A percentile compares a stretch with the other conserved stretches of the same genome.
These are phyloP conservation scores for Aromia moschata DNA, from an alignment of 2,888 invertebrate genomes.

Conservation along the genomic window DNA sequence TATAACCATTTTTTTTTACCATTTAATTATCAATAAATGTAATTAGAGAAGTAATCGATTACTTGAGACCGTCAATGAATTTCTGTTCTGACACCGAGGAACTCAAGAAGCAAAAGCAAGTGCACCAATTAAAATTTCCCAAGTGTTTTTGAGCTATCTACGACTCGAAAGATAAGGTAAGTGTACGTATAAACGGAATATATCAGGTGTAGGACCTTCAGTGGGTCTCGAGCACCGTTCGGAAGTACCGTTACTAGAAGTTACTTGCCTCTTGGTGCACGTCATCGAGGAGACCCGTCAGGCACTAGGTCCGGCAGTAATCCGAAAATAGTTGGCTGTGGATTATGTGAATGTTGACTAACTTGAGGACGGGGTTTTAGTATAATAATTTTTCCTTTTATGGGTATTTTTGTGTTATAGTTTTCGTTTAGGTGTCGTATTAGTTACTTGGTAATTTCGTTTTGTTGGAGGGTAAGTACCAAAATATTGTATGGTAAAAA, in stretches of 20 bases:
- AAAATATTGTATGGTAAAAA: too few relatives aligned
- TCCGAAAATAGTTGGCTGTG: slow-evolving; percentile 11
- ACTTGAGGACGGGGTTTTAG: background rate
- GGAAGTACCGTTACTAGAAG: slow-evolving; percentile 43
- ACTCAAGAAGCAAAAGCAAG: too few relatives aligned
- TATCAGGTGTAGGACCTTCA: slow-evolving; percentile 31
- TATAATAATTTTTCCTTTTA: slow-evolving; percentile 12
- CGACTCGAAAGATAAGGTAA: slow-evolving; percentile 1
- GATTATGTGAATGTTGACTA: slow-evolving; percentile 32
- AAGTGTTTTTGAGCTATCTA: background rate
- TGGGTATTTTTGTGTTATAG: slow-evolving; percentile 7
- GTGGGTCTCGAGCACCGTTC: slow-evolving; percentile 43
- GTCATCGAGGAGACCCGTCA: slow-evolving; percentile 28
- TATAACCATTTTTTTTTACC: too few relatives aligned
- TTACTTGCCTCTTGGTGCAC: slow-evolving; percentile 28
- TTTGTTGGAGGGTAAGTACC: background rate
- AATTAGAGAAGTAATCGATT: too few relatives aligned
- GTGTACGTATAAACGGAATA: slow-evolving; percentile 10
- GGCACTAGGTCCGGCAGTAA: slow-evolving; percentile 15
- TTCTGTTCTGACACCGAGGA: too few relatives aligned
- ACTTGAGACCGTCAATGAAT: too few relatives aligned
- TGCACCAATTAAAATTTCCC: slow-evolving; percentile 1
- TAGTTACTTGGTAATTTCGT: background rate
- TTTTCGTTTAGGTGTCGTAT: background rate
- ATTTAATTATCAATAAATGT: too few relatives aligned